These are phyloP conservation scores for Aphelocoma californica DNA, from an alignment of 2,797 vertebrate genomes.

Conservation along the genomic window DNA sequence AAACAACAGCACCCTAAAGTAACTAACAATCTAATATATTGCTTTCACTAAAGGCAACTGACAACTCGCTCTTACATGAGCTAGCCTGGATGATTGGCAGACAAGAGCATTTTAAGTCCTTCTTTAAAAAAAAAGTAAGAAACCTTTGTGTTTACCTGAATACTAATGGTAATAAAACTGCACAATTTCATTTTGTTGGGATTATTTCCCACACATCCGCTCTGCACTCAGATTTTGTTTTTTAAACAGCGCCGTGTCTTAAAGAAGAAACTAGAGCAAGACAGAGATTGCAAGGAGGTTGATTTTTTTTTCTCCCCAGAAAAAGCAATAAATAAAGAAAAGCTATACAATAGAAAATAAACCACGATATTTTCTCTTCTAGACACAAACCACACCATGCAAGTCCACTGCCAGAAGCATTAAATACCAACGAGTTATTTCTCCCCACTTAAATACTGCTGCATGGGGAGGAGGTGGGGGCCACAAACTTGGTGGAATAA, in stretches of 20 bases:
- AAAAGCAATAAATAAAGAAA: conserved; percentile 28
- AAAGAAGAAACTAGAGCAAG: background rate
- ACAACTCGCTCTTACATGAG: conserved; percentile 18
- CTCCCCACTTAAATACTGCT: conserved; percentile 2
- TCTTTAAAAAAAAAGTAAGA: background rate
- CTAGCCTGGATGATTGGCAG: conserved; percentile 21
- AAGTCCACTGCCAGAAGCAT: conserved; percentile 7
- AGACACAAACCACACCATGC: conserved; percentile 25
- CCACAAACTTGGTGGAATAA: background rate
- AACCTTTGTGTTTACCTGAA: background rate
- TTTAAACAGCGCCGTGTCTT: background rate
- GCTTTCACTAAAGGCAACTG: conserved; percentile 55
- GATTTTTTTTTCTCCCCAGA: background rate
- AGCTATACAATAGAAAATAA: conserved; percentile 35
- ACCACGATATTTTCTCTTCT: conserved; percentile 4
- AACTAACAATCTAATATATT: conserved; percentile 55
- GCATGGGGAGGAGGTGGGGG: fast-evolving
- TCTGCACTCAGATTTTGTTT: background rate
- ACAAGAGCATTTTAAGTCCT: conserved; percentile 30
- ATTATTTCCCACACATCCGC: background rate
- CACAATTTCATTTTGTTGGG: background rate
- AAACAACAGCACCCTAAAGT: conserved; percentile 66
- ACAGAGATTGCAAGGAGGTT: background rate
- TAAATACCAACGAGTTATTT: background rate
- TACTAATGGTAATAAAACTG: background rate